Base-by-base conservation (phyloP, 2,888 invertebrate species). In the Phragmatobia fuliginosa region DNA sequence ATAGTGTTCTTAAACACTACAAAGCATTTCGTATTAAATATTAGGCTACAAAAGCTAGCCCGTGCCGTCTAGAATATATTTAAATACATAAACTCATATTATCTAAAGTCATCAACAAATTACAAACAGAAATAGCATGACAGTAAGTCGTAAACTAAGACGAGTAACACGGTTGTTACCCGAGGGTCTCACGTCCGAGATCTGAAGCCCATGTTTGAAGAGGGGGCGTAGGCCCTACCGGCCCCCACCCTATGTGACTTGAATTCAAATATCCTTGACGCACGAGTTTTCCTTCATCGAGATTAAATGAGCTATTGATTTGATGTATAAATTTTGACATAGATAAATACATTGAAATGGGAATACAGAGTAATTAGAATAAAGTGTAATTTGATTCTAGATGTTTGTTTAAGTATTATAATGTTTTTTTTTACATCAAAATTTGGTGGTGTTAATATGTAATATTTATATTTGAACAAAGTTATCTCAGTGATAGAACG, bases 141-240 rank as follows among this genome's bases (percentile, higher is more conserved):
- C 60, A 60, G 45, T 56, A 61, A 52, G 58, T 28, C 32, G 32
- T 68, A 68, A 67, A 67, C 38, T 64, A 71, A 60, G 61, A 41
- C 28, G 61, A 32, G 32, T 64, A 52, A 36, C 67, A 67, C n/a
- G 25, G 33, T 59, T 41, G 41, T 65, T 56, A 52, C 52, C 49
- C 66, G 64, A 71, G 81, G 75, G 74, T 70, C 71, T 85, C 87
- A 86, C 86, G 86, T 85, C 79, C 83, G 79, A 77, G 78, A 81
- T 78, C 80, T 78, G 74, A 73, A 69, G 80, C 79, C 85, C 80
- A 82, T 79, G 72, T 79, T 73, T 59, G 68, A 76, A 73, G 74
- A 67, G 74, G 68, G 75, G 72, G 38, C 18, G 68, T 18, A 31
- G 45, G 45, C 32, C 52, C 28, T 18, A 21, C n/a, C 38, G 31